Percentiles rank a stretch among this genome's conserved stretches.
Evolutionary conservation across 2,888 invertebrate genomes (phyloP).

Genomic region (Drosophila borealis): DNA sequence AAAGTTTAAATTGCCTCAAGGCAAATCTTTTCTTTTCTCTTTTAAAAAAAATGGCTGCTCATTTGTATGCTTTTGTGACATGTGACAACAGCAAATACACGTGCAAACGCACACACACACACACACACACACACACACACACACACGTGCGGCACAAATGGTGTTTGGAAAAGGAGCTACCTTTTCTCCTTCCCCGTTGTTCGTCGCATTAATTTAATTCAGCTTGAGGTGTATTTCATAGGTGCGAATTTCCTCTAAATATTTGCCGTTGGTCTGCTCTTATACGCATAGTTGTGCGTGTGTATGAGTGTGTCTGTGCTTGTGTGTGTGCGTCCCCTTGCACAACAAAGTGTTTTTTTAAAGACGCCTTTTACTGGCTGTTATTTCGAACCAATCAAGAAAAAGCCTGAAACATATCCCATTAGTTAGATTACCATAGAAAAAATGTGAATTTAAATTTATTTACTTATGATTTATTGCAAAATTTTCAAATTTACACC

Average conservation of each 20-base stretch:
- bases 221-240: conserved; percentile 30
- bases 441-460: too few relatives aligned
- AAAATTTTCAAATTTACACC: too few relatives aligned
- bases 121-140: conserved; percentile 16
- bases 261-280: conserved; percentile 18
- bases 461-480: too few relatives aligned
- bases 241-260: conserved; percentile 8
- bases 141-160: conserved; percentile 3
- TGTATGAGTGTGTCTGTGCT: neutral
- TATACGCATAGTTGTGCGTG: neutral
- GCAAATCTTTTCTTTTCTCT: conserved; percentile 14
- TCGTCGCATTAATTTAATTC: conserved; percentile 42
- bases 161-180: neutral
- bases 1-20: conserved; percentile 48
- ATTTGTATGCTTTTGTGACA: conserved; percentile 67
- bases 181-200: conserved; percentile 1
- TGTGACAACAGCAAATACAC: conserved; percentile 28
- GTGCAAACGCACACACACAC: conserved; percentile 3
- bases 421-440: too few relatives aligned
- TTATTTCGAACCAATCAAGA: neutral
- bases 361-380: neutral
- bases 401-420: too few relatives aligned
- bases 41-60: conserved; percentile 58
- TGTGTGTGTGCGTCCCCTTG: neutral
- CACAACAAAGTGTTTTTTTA: neutral